These are phyloP conservation scores for Choristoneura fumiferana DNA, from an alignment of 1,140 invertebrate species.

Conservation along the genomic window DNA sequence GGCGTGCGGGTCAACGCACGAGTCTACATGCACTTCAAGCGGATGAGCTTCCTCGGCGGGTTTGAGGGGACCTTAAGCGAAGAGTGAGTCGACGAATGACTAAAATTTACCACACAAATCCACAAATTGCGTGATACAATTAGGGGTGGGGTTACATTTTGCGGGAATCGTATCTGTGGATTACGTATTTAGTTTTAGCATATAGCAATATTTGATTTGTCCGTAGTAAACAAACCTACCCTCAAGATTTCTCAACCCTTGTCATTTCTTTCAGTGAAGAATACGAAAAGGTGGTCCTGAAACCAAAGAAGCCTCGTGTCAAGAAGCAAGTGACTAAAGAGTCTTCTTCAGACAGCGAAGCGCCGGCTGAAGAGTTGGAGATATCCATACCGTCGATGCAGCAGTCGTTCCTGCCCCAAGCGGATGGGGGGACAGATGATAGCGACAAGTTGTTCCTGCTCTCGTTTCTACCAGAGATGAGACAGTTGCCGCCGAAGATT, in stretches of 20 bases:
- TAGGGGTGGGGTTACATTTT: no score
- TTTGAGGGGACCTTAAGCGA: conserved; percentile 51
- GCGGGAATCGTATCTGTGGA: no score
- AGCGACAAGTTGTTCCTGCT: conserved; percentile 59
- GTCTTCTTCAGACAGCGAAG: conserved; percentile 32
- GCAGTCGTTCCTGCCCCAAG: background rate
- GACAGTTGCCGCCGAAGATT: conserved; percentile 55
- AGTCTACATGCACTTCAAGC: conserved; percentile 66
- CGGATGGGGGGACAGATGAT: conserved; percentile 39
- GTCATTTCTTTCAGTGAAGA: background rate
- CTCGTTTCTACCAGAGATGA: conserved; percentile 67
- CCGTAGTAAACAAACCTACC: no score
- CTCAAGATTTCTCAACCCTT: no score
- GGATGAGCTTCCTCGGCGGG: conserved; percentile 62
- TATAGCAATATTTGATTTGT: no score
- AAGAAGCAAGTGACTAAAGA: conserved; percentile 30
- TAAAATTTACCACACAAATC: no score
- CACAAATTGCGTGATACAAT: no score
- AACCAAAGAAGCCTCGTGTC: conserved; percentile 34
- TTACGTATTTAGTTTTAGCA: no score
- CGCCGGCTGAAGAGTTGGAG: conserved; percentile 46
- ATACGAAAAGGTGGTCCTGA: conserved; percentile 7
- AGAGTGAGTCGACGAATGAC: conserved; percentile 31
- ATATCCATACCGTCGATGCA: conserved; percentile 45
- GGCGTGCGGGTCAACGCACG: conserved; percentile 40